Evolutionary conservation across 2,888 invertebrate species (phyloP), one percentile per base, ranked within the genome.

Genomic region (Emmelina monodactyla): DNA sequence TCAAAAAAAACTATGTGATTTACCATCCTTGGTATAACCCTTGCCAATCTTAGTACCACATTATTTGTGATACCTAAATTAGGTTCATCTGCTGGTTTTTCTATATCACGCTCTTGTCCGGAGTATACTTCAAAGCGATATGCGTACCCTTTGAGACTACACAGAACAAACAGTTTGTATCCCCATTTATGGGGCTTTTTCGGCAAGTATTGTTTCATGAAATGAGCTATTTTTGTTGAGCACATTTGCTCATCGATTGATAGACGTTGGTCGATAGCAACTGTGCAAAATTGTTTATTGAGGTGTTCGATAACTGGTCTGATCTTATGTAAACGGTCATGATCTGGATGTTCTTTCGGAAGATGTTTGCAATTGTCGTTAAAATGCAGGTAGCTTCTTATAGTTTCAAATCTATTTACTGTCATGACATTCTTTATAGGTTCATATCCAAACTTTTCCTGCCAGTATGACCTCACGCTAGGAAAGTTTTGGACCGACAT

Each of bases 21-120:
- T 42, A 14, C 31, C 37, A 30, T 45, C 41, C 51, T 47, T 48
- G 51, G 54, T 32, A 54, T 47, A 37, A 33, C 49, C 25, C 50
- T 40, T 44, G 43, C 41, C 33, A 55, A 49, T 34, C 46, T 41
- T 15, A 53, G 42, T 33, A 53, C 49, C 33, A 46, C 43, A 47
- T 52, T 51, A 39, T 43, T 40, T 38, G 44, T 45, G 33, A 42
- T 37, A 31, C 46, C 49, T 31, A 47, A 38, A 44, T 49, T 49
- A 38, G 49, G 48, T 42, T 52, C 51, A 48, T 46, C 45, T 44
- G 47, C 15, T 19, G 49, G 44, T 19, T 44, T 47, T 2, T 51
- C 46, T 48, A 46, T 28, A 49, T 53, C 53, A n/a, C n/a, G n/a
- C 31, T 55, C 56, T 49, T 54, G 50, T 49, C 58, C 58, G 50